A percentile compares a stretch with the other conserved stretches of the same genome.
Conservation (phyloP, 2,888 invertebrate species). For the Listrodromus nycthemerus region DNA sequence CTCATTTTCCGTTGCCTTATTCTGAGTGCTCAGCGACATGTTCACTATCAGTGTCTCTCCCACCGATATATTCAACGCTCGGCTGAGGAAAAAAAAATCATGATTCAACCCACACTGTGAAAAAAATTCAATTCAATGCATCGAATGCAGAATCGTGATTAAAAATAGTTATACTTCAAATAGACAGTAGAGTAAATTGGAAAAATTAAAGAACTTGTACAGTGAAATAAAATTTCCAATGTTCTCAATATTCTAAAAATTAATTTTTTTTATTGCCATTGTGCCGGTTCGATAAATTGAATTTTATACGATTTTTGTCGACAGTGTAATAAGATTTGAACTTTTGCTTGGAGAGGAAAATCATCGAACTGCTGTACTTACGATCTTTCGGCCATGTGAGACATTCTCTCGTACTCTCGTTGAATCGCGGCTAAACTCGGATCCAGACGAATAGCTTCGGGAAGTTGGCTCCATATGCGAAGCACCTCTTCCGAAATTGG, state of each 20-base stretch:
- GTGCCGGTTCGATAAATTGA: no score
- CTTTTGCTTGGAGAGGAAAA: neutral
- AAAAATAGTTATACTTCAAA: neutral
- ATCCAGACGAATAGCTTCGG: conserved; percentile 88
- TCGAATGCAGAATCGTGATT: no score
- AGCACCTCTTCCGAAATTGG: conserved; percentile 82
- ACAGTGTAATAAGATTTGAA: neutral
- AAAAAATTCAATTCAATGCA: no score
- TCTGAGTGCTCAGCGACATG: conserved; percentile 71
- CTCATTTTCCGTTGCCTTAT: conserved; percentile 52
- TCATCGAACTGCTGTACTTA: conserved; percentile 38
- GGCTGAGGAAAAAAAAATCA: conserved; percentile 36
- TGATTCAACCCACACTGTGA: neutral
- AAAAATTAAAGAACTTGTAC: neutral
- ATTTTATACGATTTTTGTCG: no score
- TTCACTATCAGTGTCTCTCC: conserved; percentile 75
- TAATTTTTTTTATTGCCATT: no score
- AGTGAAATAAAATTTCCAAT: no score
- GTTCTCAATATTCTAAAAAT: no score
- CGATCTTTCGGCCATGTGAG: conserved; percentile 67
- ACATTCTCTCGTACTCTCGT: conserved; percentile 85
- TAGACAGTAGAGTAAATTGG: no score
- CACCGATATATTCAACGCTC: conserved; percentile 52
- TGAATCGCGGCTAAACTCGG: conserved; percentile 88
- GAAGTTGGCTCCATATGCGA: conserved; percentile 88